Evolutionary conservation across 2,888 invertebrate genomes (phyloP).

Genomic region (Macrophya annulata): DNA sequence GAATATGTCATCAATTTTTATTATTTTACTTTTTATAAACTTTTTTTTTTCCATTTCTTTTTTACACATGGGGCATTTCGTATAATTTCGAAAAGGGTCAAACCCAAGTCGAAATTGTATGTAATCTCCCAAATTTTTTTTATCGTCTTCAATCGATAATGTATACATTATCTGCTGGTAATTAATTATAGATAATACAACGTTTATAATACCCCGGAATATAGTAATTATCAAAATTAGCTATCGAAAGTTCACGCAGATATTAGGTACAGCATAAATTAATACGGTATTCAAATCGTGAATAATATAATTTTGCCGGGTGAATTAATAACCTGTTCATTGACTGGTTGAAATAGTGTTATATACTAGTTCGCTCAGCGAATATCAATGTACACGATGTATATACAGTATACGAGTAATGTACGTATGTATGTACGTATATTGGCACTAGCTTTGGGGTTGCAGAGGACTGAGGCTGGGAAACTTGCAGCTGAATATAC

Average conservation of each 20-base stretch:
- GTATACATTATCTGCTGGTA: background rate
- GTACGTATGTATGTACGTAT: too few relatives aligned
- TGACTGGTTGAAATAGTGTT: constrained; percentile 19
- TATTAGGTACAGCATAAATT: constrained; percentile 14
- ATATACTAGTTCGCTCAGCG: background rate
- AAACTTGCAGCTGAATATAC: background rate
- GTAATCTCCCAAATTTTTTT: too few relatives aligned
- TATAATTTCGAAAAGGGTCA: too few relatives aligned
- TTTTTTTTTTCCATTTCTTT: background rate
- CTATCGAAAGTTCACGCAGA: background rate
- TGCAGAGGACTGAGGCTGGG: background rate
- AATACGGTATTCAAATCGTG: constrained; percentile 41
- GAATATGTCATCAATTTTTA: background rate
- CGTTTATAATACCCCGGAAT: background rate
- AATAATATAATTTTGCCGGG: constrained; percentile 31
- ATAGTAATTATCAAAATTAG: background rate
- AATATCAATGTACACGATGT: constrained; percentile 12
- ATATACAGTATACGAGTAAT: too few relatives aligned
- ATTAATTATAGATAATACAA: too few relatives aligned
- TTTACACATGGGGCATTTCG: too few relatives aligned
- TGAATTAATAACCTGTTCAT: constrained; percentile 40
- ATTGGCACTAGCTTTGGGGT: too few relatives aligned
- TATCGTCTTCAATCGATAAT: background rate
- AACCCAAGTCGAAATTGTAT: too few relatives aligned
- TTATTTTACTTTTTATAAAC: background rate